phyloP scores from a whole-genome alignment of 2,113 vertebrate species.

The Zingel zingel region DNA sequence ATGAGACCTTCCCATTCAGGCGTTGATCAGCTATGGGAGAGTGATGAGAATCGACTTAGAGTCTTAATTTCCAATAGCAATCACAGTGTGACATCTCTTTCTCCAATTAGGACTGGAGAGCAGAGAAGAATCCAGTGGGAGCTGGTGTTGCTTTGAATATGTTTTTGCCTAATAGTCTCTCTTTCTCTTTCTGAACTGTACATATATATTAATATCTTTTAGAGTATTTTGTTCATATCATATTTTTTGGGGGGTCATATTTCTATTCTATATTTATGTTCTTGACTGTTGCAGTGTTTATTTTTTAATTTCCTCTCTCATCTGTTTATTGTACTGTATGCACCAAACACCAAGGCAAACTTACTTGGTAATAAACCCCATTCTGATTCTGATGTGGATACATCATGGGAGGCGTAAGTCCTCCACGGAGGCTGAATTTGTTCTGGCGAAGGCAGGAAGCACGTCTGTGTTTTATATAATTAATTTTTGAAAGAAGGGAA shows the following conservation, averaged over 20 bases:
- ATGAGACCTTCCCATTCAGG: conserved; percentile 62
- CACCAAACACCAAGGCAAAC: too few species aligned
- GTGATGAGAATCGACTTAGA: conserved; percentile 78
- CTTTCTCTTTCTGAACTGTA: conserved; percentile 60
- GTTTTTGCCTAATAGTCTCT: conserved; percentile 70
- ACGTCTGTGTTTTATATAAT: background rate
- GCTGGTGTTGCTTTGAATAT: conserved; percentile 67
- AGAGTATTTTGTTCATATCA: too few species aligned
- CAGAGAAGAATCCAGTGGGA: conserved; percentile 71
- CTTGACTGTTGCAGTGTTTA: too few species aligned
- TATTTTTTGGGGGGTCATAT: too few species aligned
- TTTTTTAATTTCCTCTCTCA: too few species aligned
- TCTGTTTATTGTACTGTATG: too few species aligned
- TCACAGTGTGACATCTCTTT: conserved; percentile 74
- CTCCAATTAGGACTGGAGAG: conserved; percentile 69
- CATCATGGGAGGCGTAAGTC: background rate
- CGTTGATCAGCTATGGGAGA: conserved; percentile 69
- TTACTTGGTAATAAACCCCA: too few species aligned
- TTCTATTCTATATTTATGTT: too few species aligned
- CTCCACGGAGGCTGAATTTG: background rate
- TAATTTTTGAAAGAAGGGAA: background rate
- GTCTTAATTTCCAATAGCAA: conserved; percentile 77
- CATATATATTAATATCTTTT: too few species aligned
- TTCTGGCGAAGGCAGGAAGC: background rate
- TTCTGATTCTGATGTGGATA: too few species aligned